These are phyloP conservation scores for Trichomycterus rosablanca DNA, from an alignment of 2,113 vertebrate genomes.

Conservation along the genomic window DNA sequence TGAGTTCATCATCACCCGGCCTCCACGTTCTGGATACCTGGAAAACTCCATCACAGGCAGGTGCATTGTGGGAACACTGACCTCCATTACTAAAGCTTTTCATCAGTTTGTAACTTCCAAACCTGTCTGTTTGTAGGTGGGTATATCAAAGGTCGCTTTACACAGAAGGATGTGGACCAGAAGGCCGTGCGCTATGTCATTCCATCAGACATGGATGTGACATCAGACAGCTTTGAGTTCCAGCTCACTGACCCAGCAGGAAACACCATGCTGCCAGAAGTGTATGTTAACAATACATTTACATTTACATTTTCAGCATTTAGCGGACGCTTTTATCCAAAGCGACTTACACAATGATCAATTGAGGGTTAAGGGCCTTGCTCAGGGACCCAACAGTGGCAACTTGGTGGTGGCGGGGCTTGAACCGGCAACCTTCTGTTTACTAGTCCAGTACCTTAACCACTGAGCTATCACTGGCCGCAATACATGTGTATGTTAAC, in stretches of 20 bases:
- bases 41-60: slow-evolving; percentile 62
- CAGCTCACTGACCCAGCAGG: slow-evolving; percentile 62
- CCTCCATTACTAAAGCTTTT: not conserved
- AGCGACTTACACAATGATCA: too few relatives aligned
- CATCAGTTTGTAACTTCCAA: not conserved
- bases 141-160: slow-evolving; percentile 60
- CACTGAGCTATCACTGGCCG: too few relatives aligned
- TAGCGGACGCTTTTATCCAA: too few relatives aligned
- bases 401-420: too few relatives aligned
- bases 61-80: not conserved
- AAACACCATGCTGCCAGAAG: slow-evolving; percentile 59
- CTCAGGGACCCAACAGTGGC: too few relatives aligned
- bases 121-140: slow-evolving; percentile 52
- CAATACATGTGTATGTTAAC: too few relatives aligned
- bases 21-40: slow-evolving; percentile 59
- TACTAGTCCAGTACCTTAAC: too few relatives aligned
- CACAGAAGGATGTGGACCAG: slow-evolving; percentile 63
- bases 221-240: slow-evolving; percentile 65
- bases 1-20: slow-evolving; percentile 56
- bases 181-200: slow-evolving; percentile 56
- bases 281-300: slow-evolving; percentile 40
- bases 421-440: too few relatives aligned
- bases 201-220: slow-evolving; percentile 56
- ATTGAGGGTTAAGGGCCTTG: too few relatives aligned
- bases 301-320: not conserved